phyloP scores from a whole-genome alignment of 1,140 invertebrate species.

The Oryctes rhinoceros region DNA sequence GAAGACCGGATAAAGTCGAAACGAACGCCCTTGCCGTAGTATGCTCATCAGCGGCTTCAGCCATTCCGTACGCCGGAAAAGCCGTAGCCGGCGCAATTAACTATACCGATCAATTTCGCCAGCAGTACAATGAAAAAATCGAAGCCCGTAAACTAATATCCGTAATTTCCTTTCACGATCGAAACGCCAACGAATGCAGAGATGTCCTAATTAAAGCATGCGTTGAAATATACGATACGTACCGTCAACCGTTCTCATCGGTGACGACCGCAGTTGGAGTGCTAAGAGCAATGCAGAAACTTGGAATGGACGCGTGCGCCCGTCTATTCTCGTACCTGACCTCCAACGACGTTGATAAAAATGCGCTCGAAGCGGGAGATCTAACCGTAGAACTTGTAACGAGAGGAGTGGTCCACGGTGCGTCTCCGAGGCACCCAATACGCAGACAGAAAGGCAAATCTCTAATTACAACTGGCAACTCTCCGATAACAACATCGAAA shows the following conservation, averaged over 20 bases:
- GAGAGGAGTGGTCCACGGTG: not conserved
- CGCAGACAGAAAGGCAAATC: no score
- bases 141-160: not conserved
- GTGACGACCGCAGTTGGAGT: not conserved
- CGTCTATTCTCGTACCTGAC: not conserved
- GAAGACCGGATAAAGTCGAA: not conserved
- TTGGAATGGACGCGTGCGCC: not conserved
- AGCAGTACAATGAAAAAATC: not conserved
- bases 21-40: not conserved
- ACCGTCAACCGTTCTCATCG: not conserved
- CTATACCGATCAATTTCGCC: not conserved
- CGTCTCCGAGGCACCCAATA: not conserved
- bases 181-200: not conserved
- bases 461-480: no score
- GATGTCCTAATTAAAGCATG: not conserved
- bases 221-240: not conserved
- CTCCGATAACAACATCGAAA: no score
- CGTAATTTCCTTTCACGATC: not conserved
- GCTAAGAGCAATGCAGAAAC: conserved; percentile 30
- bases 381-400: not conserved
- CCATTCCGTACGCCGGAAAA: not conserved
- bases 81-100: not conserved
- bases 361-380: not conserved
- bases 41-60: not conserved
- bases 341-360: not conserved